phyloP scores from a whole-genome alignment of 2,113 vertebrate genomes.

The Chaetops frenatus region DNA sequence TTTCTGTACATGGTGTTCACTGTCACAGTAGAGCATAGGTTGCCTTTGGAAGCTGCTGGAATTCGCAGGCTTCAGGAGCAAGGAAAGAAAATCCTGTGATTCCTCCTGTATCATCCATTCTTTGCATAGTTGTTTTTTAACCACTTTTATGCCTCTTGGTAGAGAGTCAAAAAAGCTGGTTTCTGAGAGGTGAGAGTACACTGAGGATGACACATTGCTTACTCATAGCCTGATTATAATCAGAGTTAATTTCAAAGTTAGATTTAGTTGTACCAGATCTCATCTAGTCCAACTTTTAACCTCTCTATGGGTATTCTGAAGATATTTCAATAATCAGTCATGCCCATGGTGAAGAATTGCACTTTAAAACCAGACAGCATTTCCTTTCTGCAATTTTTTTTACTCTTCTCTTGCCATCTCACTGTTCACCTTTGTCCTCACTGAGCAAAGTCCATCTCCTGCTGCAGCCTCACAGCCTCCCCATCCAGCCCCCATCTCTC shows the following conservation, averaged over 20 bases:
- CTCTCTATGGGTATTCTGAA: neutral
- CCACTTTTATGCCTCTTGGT: neutral
- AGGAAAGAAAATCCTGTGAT: neutral
- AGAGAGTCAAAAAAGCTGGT: neutral
- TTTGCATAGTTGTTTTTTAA: neutral
- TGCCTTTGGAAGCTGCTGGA: neutral
- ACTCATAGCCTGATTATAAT: neutral
- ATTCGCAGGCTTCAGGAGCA: neutral
- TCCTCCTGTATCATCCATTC: neutral
- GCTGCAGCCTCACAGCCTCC: neutral
- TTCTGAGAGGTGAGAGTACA: neutral
- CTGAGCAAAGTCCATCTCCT: neutral
- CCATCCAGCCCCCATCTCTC: neutral
- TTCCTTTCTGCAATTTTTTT: neutral
- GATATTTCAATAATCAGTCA: neutral
- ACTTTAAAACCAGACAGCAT: neutral
- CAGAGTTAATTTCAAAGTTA: neutral
- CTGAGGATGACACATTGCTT: neutral
- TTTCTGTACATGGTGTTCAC: neutral
- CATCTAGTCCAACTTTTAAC: neutral
- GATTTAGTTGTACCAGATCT: neutral
- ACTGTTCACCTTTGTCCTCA: neutral
- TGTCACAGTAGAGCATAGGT: neutral
- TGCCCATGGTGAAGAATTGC: neutral
- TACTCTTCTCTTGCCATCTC: neutral